phyloP scores from a whole-genome alignment of 2,113 vertebrate genomes.

The Halichoeres trimaculatus region DNA sequence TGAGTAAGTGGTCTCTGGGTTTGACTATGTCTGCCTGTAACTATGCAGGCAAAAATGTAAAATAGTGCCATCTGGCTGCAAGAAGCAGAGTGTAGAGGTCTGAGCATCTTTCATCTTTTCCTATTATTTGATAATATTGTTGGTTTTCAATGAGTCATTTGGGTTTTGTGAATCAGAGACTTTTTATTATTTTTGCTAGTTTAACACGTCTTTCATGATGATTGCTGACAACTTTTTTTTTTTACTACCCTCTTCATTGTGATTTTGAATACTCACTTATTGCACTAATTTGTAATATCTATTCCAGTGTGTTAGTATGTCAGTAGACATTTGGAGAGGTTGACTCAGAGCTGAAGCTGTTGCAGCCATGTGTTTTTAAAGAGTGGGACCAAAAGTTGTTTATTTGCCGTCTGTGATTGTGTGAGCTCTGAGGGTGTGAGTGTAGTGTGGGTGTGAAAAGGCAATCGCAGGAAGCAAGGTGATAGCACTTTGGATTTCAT shows the following conservation, averaged over 20 bases:
- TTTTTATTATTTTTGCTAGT: background rate
- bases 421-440: conserved; percentile 46
- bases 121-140: background rate
- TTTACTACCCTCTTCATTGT: background rate
- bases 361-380: conserved; percentile 37
- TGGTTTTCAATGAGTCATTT: background rate
- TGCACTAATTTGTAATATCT: background rate
- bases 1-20: conserved; percentile 65
- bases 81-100: conserved; percentile 8
- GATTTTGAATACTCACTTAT: background rate
- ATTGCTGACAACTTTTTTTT: background rate
- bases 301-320: conserved; percentile 37
- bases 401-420: conserved; percentile 50
- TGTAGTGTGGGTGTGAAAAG: conserved; percentile 58
- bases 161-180: background rate
- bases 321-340: conserved; percentile 12
- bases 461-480: conserved; percentile 61
- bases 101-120: conserved; percentile 3
- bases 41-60: conserved; percentile 46
- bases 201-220: background rate
- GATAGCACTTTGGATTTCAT: conserved; percentile 39
- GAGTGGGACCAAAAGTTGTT: conserved; percentile 60
- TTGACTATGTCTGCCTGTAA: conserved; percentile 52
- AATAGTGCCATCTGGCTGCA: conserved; percentile 82
- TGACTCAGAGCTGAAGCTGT: conserved; percentile 36